Conservation (phyloP, 1,140 invertebrate genomes). For the Aplysia californica region DNA sequence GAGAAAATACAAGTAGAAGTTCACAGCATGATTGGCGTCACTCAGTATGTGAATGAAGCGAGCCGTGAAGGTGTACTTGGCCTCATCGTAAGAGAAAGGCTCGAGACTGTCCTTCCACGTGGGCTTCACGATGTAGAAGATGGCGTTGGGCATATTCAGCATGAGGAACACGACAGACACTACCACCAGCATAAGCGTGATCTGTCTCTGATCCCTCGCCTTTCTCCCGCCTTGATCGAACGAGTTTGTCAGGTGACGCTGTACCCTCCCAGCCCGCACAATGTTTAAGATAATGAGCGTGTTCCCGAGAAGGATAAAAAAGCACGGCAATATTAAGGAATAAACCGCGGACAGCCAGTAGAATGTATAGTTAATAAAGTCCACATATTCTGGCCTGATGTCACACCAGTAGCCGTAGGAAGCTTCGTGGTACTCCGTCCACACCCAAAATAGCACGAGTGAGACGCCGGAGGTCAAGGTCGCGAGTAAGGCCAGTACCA, state of each 20-base stretch:
- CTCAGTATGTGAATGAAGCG: constrained; percentile 48
- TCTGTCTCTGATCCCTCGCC: constrained; percentile 48
- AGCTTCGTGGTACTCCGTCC: constrained; percentile 29
- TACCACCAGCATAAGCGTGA: constrained; percentile 56
- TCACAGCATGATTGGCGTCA: constrained; percentile 54
- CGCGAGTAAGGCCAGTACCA: constrained; percentile 36
- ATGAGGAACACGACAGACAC: constrained; percentile 47
- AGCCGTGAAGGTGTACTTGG: constrained; percentile 17
- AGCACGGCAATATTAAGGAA: constrained; percentile 49
- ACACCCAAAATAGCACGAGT: constrained; percentile 38
- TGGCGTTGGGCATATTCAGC: constrained; percentile 51
- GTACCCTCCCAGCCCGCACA: constrained; percentile 37
- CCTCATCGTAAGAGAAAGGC: constrained; percentile 6
- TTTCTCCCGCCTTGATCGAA: constrained; percentile 37
- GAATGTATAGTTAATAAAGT: constrained; percentile 28
- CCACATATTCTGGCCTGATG: constrained; percentile 2
- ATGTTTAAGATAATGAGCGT: constrained; percentile 50
- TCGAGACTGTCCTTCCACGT: constrained; percentile 15
- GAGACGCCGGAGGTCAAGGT: constrained; percentile 35
- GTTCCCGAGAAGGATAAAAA: constrained; percentile 51
- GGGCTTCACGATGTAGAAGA: constrained; percentile 46
- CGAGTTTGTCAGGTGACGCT: constrained; percentile 38
- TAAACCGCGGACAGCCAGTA: constrained; percentile 52
- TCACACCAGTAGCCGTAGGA: constrained; percentile 33
- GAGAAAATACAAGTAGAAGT: constrained; percentile 59